These are phyloP conservation scores for Myiozetetes cayanensis DNA, from an alignment of 2,113 vertebrate species.

Conservation along the genomic window DNA sequence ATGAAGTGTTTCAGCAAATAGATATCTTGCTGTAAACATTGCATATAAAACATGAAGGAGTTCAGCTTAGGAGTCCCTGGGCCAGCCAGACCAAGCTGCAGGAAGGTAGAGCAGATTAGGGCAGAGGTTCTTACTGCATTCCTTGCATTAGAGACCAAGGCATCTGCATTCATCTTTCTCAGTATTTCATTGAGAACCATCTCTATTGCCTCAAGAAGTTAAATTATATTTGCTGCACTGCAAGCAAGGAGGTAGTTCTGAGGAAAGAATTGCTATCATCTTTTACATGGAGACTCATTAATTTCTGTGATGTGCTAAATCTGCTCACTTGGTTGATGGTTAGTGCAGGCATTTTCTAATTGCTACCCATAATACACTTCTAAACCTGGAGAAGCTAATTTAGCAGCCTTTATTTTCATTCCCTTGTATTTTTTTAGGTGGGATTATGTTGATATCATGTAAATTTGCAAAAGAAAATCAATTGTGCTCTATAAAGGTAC, in stretches of 20 bases:
- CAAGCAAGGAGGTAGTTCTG: background rate
- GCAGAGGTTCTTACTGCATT: background rate
- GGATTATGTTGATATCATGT: constrained; percentile 33
- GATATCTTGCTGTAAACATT: background rate
- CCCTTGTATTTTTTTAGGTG: background rate
- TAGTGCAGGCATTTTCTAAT: constrained; percentile 43
- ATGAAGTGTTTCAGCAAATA: background rate
- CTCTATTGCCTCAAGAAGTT: background rate
- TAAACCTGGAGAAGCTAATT: constrained; percentile 33
- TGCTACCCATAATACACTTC: constrained; percentile 63
- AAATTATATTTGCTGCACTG: background rate
- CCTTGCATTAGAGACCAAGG: background rate
- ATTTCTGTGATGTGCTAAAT: constrained; percentile 46
- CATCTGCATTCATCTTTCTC: background rate
- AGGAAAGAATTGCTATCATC: background rate
- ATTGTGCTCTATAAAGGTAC: background rate
- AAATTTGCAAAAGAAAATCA: constrained; percentile 36
- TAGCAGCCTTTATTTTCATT: background rate
- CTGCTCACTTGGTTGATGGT: constrained; percentile 4
- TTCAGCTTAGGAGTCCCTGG: background rate
- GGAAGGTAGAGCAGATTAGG: background rate
- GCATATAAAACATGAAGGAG: background rate
- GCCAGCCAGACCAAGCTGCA: background rate
- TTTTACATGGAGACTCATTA: constrained; percentile 38
- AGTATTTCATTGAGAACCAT: background rate